These are phyloP conservation scores for Corythornis leucogaster DNA, from an alignment of 2,797 vertebrate genomes.

Conservation along the genomic window DNA sequence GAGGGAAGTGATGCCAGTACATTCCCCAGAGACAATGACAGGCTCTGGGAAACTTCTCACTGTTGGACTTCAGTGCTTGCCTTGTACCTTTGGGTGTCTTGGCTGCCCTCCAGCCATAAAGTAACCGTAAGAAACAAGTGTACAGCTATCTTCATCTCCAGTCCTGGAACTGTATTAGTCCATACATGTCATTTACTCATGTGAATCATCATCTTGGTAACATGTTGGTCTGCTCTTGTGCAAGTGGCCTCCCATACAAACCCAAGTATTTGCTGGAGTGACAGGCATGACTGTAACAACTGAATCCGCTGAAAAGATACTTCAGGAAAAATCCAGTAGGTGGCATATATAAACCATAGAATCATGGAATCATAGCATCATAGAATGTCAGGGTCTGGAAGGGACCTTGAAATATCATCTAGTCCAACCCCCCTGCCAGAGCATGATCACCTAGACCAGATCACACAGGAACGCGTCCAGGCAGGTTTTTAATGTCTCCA, in stretches of 20 bases:
- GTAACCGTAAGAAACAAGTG: neutral
- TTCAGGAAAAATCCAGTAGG: slow-evolving; percentile 68
- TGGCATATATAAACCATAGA: slow-evolving; percentile 49
- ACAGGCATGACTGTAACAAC: neutral
- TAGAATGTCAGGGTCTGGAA: too few species aligned
- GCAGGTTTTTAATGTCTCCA: too few species aligned
- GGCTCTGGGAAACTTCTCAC: neutral
- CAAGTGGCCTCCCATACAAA: too few species aligned
- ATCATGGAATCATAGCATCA: too few species aligned
- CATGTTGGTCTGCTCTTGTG: neutral
- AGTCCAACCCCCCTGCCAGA: too few species aligned
- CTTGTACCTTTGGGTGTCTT: neutral
- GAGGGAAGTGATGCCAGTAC: neutral
- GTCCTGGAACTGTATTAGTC: neutral
- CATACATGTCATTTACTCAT: rapidly evolving
- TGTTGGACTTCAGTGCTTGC: neutral
- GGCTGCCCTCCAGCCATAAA: neutral
- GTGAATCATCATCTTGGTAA: rapidly evolving
- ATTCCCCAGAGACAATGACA: neutral
- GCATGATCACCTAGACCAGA: too few species aligned
- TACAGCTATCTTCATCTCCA: neutral
- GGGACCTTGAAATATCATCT: too few species aligned
- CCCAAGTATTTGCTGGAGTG: neutral
- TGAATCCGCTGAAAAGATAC: neutral
- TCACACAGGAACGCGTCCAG: too few species aligned